phyloP scores from a whole-genome alignment of 1,140 invertebrate genomes.

The Papilio dardanus region DNA sequence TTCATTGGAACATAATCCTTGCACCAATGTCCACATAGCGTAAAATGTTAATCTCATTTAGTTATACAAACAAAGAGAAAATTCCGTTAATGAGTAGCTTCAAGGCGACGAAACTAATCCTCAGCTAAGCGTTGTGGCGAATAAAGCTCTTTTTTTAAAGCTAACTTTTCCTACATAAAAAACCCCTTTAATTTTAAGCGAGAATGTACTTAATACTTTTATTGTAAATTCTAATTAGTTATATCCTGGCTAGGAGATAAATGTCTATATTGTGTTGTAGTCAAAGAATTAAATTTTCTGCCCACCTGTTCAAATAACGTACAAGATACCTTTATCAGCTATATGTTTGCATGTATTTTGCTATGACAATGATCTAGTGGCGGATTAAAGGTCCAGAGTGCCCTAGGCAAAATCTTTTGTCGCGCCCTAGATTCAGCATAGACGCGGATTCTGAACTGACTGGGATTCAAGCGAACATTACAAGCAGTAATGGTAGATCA shows the following conservation, averaged over 20 bases:
- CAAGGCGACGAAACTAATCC: background rate
- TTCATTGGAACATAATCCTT: too few species aligned
- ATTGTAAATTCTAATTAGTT: background rate
- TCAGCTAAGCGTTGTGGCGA: background rate
- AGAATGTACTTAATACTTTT: constrained; percentile 16
- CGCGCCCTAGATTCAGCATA: too few species aligned
- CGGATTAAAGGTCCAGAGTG: too few species aligned
- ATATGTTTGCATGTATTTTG: too few species aligned
- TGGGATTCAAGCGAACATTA: too few species aligned
- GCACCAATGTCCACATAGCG: background rate
- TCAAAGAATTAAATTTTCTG: background rate
- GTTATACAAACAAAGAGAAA: background rate
- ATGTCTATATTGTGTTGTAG: background rate
- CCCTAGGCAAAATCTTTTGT: too few species aligned
- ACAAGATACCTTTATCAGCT: background rate
- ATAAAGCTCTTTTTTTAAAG: constrained; percentile 5
- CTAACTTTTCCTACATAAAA: background rate
- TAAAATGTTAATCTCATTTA: background rate
- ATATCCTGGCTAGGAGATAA: background rate
- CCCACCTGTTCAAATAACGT: background rate
- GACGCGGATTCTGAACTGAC: too few species aligned
- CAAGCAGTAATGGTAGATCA: too few species aligned
- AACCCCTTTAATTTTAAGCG: constrained; percentile 12
- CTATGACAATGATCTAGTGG: too few species aligned
- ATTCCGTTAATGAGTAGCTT: constrained; percentile 3